phyloP scores from a whole-genome alignment of 2,888 invertebrate species.

The Agrypnus murinus region DNA sequence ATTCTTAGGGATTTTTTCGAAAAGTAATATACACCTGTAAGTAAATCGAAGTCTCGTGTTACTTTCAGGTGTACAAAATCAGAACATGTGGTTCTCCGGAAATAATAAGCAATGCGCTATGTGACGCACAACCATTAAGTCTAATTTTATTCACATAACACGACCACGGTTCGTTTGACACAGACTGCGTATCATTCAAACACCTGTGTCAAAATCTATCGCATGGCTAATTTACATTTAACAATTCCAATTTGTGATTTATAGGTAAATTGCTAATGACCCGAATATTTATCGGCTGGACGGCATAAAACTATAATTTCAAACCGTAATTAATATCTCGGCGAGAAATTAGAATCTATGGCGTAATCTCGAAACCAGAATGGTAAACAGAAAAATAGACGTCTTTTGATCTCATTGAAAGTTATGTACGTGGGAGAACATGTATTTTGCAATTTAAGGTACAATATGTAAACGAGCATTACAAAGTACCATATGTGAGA shows the following conservation, averaged over 20 bases:
- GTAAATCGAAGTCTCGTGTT: constrained; percentile 44
- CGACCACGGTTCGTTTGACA: constrained; percentile 47
- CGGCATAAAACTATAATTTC: neutral
- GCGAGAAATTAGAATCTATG: neutral
- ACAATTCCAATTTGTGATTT: constrained; percentile 38
- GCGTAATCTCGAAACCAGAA: neutral
- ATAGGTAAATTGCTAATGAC: constrained; percentile 11
- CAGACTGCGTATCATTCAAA: constrained; percentile 46
- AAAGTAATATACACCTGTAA: constrained; percentile 40
- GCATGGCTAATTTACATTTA: constrained; percentile 43
- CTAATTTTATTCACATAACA: constrained; percentile 58
- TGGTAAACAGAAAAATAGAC: neutral
- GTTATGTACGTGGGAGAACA: constrained; percentile 7
- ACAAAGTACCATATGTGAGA: constrained; percentile 64
- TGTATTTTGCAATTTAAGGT: constrained; percentile 38
- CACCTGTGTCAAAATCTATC: constrained; percentile 51
- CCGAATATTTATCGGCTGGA: neutral
- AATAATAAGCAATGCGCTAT: constrained; percentile 52
- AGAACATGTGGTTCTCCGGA: constrained; percentile 61
- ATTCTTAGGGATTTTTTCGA: neutral
- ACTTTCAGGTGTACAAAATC: constrained; percentile 57
- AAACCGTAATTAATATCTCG: too few species aligned
- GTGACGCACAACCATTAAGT: constrained; percentile 53
- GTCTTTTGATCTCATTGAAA: constrained; percentile 8
- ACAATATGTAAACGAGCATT: constrained; percentile 55